Base-by-base conservation (phyloP, 2,888 invertebrate species). In the Thelaira solivaga region DNA sequence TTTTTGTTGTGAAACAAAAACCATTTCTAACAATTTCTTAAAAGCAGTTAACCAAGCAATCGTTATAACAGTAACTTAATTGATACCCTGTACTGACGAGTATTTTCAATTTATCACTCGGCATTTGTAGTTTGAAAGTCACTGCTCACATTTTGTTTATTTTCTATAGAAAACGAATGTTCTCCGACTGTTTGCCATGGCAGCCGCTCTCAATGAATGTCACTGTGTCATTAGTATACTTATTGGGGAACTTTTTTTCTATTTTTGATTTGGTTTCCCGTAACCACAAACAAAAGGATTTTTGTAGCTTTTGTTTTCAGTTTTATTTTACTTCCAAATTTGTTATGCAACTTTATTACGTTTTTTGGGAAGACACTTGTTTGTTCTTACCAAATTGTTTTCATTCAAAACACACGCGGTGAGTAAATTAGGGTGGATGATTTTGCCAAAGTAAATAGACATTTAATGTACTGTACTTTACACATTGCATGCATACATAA, bases 221-320 rank as follows among this genome's bases (percentile, higher is more conserved):
- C 86, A 87, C 85, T 86, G 85, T 87, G 86, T 86, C 86, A 86
- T 81, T 81, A 71, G 76, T 74, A 64, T 41, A 18, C 53, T 57
- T 45, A 69, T 59, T 51, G 16, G 43, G 18, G 8, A 31, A 47
- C 34, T 45, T 62, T 67, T 49, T 43, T 16, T 29, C 43, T n/a
- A 10, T 8, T 67, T 53, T 74, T 67, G 29, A 22, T 55, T 72
- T 55, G 20, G 22, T 47, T 72, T 47, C 22, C 18, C 26, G 29
- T 47, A 55, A 62, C 59, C 71, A 72, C 61, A 47, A 61, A n/a
- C n/a, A n/a, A n/a, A n/a, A 68, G 16, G n/a, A 41, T 24, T 49
- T 31, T 18, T 47, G 5, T 16, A 43, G 34, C 8, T 69, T 67
- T 26, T 68, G 20, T 45, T 47, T 13, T 26, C 7, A 47, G 18